These are phyloP conservation scores for Mythimna albipuncta DNA, from an alignment of 2,888 invertebrate species.

Conservation along the genomic window DNA sequence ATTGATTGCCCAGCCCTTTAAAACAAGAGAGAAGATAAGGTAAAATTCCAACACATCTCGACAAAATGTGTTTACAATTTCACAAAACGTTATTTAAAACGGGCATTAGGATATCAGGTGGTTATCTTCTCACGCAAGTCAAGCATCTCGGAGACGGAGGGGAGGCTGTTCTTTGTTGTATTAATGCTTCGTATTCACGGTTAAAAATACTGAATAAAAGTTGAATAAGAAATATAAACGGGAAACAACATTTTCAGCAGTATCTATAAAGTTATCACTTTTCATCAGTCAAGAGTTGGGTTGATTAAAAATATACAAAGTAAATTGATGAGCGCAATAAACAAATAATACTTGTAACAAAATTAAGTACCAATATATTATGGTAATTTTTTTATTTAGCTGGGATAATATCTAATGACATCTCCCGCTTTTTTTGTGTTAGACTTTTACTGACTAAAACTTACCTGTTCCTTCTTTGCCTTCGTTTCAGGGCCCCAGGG, in stretches of 20 bases:
- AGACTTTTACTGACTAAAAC: too few species aligned
- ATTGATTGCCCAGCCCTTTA: conserved; percentile 5
- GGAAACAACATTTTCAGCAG: neutral
- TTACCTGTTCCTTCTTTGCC: too few species aligned
- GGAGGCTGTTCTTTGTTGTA: conserved; percentile 39
- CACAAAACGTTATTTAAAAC: conserved; percentile 53
- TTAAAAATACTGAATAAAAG: neutral
- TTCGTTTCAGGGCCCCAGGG: too few species aligned
- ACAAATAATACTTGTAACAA: too few species aligned
- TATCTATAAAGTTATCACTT: neutral
- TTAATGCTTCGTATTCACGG: conserved; percentile 13
- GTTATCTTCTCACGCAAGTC: conserved; percentile 58
- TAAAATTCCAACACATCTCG: conserved; percentile 17
- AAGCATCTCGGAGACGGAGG: conserved; percentile 39
- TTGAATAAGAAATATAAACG: neutral
- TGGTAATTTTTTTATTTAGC: too few species aligned
- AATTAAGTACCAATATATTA: too few species aligned
- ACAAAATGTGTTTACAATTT: conserved; percentile 48
- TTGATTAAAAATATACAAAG: too few species aligned
- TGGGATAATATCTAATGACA: too few species aligned
- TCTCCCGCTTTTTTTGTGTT: too few species aligned
- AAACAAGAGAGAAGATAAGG: conserved; percentile 12
- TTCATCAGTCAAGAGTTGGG: too few species aligned
- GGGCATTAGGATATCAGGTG: conserved; percentile 54
- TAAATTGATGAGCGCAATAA: too few species aligned